Percentiles rank a stretch among this genome's conserved stretches.
Conservation (phyloP, 2,888 invertebrate genomes). For the Conomelus anceps region DNA sequence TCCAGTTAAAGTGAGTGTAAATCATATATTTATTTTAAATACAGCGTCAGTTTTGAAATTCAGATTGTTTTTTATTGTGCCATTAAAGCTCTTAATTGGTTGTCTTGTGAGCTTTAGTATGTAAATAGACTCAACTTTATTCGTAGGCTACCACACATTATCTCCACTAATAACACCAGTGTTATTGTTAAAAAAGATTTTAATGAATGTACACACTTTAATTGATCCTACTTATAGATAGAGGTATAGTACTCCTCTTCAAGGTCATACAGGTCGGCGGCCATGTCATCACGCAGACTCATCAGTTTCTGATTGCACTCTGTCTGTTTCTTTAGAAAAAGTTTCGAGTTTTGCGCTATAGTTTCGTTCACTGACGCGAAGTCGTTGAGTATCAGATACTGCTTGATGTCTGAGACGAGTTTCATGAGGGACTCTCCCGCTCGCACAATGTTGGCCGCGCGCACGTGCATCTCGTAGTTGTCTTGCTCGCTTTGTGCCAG, state of each 20-base stretch:
- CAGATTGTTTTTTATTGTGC: too few species aligned
- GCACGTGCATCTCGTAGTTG: conserved; percentile 93
- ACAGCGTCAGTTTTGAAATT: too few species aligned
- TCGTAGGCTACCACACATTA: too few species aligned
- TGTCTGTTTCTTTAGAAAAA: conserved; percentile 82
- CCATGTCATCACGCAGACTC: conserved; percentile 88
- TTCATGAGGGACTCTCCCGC: conserved; percentile 97
- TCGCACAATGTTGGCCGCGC: conserved; percentile 93
- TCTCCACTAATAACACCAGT: too few species aligned
- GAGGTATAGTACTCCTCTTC: conserved; percentile 91
- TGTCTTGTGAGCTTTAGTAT: too few species aligned
- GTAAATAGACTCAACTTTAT: too few species aligned
- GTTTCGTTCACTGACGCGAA: conserved; percentile 97
- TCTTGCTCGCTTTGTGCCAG: conserved; percentile 93
- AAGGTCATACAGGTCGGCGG: conserved; percentile 83
- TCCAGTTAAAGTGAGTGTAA: too few species aligned
- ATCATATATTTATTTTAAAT: too few species aligned
- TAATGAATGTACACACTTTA: too few species aligned
- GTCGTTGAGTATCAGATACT: conserved; percentile 95
- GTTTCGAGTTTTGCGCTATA: conserved; percentile 85
- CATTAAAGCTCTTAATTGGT: too few species aligned
- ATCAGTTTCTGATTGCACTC: conserved; percentile 91
- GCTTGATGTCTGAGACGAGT: conserved; percentile 94
- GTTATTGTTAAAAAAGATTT: too few species aligned
- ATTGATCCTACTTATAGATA: conserved; percentile 68